Evolutionary conservation across 2,888 invertebrate species (phyloP), one percentile per base, ranked within the genome.

Genomic region (Cryptocephalus primarius): DNA sequence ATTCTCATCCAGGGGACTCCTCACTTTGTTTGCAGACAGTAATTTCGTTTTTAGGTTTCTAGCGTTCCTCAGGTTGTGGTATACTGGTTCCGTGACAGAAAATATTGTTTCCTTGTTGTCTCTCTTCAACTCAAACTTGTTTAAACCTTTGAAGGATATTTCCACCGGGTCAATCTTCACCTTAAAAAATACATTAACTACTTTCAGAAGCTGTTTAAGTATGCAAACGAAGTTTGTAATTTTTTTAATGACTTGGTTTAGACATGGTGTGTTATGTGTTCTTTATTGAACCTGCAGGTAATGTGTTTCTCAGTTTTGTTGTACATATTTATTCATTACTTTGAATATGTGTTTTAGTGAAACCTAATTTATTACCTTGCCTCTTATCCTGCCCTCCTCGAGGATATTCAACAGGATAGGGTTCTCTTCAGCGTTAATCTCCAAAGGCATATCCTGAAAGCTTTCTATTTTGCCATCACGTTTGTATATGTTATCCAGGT

Each of bases 401-500:
- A 63, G 64, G 47, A 71, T 48, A 50, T 66, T 69, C 11, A 70
- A 50, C 10, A 64, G 45, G 33, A 71, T 52, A 1, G 66, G 58
- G 39, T 71, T 72, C 63, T 69, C 66, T 47, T 68, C 65, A 8
- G 70, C 68, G 11, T 61, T 60, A 32, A 74, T 75, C 34, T 72
- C 72, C 14, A 79, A 67, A 0, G 79, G 78, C n/a, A 72, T 65
- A 56, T 77, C 74, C 8, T 65, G 57, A 58, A 75, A 79, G 2
- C 79, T 77, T 59, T 79, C 76, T 22, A 88, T 66, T 55, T 78
- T 70, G 0, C 86, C 87, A 56, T 85, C 80, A 1, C 78, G 72
- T 64, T 86, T 86, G 60, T 82, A 82, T n/a, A 90, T 74, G 50
- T 82, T 79, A 57, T 87, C 88, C 54, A 91, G 71, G 62, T 88